phyloP scores from a whole-genome alignment of 1,140 invertebrate genomes.

The Drosophila bifasciata region DNA sequence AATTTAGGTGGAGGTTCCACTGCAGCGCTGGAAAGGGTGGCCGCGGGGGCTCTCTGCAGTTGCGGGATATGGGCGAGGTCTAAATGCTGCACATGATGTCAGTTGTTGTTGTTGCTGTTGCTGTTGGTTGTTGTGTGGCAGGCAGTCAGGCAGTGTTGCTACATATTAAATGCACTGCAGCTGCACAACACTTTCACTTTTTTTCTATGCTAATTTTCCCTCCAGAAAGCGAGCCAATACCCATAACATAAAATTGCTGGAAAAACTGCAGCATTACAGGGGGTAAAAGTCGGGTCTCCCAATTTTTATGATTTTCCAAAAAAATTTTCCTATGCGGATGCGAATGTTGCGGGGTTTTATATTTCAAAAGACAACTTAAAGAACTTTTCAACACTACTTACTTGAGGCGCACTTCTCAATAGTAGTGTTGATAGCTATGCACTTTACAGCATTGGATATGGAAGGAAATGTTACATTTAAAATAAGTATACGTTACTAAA shows the following conservation, averaged over 20 bases:
- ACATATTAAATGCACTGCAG: slow-evolving; percentile 74
- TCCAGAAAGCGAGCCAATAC: slow-evolving; percentile 8
- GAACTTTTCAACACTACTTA: too few species aligned
- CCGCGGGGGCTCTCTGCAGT: neutral
- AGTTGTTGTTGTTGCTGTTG: slow-evolving; percentile 37
- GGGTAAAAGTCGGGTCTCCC: slow-evolving; percentile 1
- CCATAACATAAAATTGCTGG: too few species aligned
- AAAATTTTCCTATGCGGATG: too few species aligned
- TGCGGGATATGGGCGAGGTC: slow-evolving; percentile 44
- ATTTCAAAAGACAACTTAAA: too few species aligned
- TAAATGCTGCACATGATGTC: slow-evolving; percentile 55
- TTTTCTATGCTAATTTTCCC: slow-evolving; percentile 67
- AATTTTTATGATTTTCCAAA: slow-evolving; percentile 29
- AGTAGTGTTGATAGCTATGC: too few species aligned
- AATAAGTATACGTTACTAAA: too few species aligned
- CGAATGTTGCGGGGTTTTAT: slow-evolving; percentile 25
- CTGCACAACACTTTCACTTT: slow-evolving; percentile 76
- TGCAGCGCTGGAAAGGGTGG: neutral
- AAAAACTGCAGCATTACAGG: too few species aligned
- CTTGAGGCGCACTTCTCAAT: too few species aligned
- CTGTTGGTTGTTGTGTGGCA: slow-evolving; percentile 2
- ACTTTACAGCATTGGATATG: too few species aligned
- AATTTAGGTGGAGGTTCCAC: slow-evolving; percentile 32
- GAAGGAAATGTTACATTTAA: too few species aligned
- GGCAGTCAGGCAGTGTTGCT: slow-evolving; percentile 27